Evolutionary conservation across 2,888 invertebrate genomes (phyloP), one percentile per base, ranked within the genome.

Genomic region (Anticlea derivata): DNA sequence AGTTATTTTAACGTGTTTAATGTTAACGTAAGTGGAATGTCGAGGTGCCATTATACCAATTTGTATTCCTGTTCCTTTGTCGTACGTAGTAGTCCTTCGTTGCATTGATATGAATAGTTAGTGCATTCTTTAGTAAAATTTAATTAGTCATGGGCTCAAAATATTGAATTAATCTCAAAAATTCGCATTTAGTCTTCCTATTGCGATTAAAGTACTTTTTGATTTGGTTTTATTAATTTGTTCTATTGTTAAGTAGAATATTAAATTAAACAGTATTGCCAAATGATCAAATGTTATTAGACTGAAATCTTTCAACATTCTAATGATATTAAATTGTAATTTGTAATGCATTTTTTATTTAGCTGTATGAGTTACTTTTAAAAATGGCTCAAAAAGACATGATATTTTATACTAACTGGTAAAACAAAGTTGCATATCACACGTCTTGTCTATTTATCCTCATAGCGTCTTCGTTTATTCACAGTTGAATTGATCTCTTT

Each of bases 211-310:
- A 66, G 71, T 78, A 76, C 65, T 78, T 75, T 78, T 73, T 64
- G 63, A 73, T 72, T 75, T 65, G 63, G 78, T 74, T 66, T 60
- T 68, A 72, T 77, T 80, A 76, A 70, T 75, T 66, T 82, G 78
- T 74, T 68, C 74, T 80, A 80, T 75, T 68, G 73, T 74, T 82
- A 79, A 72, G 68, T 80, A 73, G 76, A 76, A 73, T 74, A 63
- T 61, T 56, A 72, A 82, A 84, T 73, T 78, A 69, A 85, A 85
- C 82, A 86, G 81, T 84, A 87, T 88, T 90, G 90, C 90, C 90
- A 90, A 90, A 89, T 88, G 81, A 88, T 85, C 86, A 86, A 86
- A 82, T 83, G 70, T 84, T 78, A 82, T 86, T 88, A 90, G 90
- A 90, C 90, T 90, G 90, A 89, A 76, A 77, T 69, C 65, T 73